Base-by-base conservation (phyloP, 2,113 vertebrate species). In the Cacatua alba region DNA sequence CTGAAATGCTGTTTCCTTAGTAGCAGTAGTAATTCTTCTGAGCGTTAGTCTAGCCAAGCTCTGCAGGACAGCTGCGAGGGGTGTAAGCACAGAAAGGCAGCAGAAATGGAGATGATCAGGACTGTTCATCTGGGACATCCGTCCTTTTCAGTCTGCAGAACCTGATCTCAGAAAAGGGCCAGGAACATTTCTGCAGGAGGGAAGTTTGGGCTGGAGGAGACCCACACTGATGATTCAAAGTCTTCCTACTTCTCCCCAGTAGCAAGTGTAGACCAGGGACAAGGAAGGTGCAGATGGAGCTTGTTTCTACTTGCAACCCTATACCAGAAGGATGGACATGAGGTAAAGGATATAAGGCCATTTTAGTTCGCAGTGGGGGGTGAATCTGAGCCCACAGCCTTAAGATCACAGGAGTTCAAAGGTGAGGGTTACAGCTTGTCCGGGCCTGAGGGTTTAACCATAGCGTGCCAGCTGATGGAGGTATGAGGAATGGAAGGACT, bases 161-260 rank as follows among this genome's bases (percentile, higher is more conserved):
- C 53, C 11, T 57, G 15, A 48, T 51, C 46, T 85, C n/a, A 20
- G 14, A 35, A 65, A 33, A 57, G 1, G 80, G 3, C 7, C 39
- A 64, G 44, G 17, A 76, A n/a, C 25, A 72, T 13, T 28, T 80
- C 35, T 83, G 13, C 16, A 55, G 53, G 31, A 51, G 17, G 14
- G 8, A 86, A n/a, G 29, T 23, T 3, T 52, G 24, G 23, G 11
- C 15, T 41, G 33, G 21, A 86, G 24, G 33, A 82, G 17, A 52
- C 11, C 7, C 24, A 69, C 20, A 11, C 3, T 0, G 0, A 8
- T 57, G 14, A 43, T 14, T 60, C 29, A 20, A 72, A 33, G 8
- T 77, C 46, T 55, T 85, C 52, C 26, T 80, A 13, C 13, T 8
- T 65, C 62, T 80, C 5, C 23, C 39, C 35, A 26, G 31, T 2